Percentiles rank a stretch among this genome's conserved stretches.
Evolutionary conservation across 2,888 invertebrate species (phyloP).

Genomic region (Ectemnius cavifrons): DNA sequence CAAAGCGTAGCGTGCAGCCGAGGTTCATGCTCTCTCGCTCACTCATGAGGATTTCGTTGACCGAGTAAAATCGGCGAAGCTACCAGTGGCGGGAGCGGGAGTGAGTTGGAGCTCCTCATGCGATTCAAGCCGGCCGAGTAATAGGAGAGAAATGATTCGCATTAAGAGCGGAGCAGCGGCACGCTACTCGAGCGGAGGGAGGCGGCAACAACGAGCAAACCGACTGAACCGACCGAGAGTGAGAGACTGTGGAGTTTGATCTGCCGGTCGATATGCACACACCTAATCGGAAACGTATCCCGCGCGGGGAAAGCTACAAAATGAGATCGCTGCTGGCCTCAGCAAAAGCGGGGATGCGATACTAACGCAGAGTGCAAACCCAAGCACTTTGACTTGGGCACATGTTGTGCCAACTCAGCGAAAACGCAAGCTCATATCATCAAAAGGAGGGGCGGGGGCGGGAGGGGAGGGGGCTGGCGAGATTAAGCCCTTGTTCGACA

Average conservation of each 20-base stretch:
- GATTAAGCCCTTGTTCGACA: conserved; percentile 70
- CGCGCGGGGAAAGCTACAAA: conserved; percentile 68
- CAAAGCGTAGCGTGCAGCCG: not conserved
- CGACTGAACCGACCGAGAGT: conserved; percentile 7
- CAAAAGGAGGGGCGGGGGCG: conserved; percentile 44
- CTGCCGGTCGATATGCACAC: conserved; percentile 50
- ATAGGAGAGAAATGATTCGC: conserved; percentile 43
- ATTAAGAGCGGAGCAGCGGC: conserved; percentile 14
- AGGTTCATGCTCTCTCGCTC: not conserved
- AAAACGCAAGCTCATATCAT: conserved; percentile 73
- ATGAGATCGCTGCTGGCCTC: conserved; percentile 74
- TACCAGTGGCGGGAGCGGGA: not conserved
- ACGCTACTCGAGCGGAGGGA: too few relatives aligned
- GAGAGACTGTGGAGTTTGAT: conserved; percentile 32
- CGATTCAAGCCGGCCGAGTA: conserved; percentile 27
- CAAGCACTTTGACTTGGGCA: conserved; percentile 76
- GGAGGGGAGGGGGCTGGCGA: conserved; percentile 47
- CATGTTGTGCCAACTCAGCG: conserved; percentile 77
- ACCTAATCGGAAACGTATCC: conserved; percentile 61
- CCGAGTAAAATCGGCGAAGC: not conserved
- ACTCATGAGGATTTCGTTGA: not conserved
- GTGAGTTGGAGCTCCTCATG: not conserved
- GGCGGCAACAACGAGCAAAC: too few relatives aligned
- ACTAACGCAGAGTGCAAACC: conserved; percentile 73
- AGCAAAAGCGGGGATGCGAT: conserved; percentile 74